Evolutionary conservation across 2,888 invertebrate genomes (phyloP).

Genomic region (Fabriciana adippe): DNA sequence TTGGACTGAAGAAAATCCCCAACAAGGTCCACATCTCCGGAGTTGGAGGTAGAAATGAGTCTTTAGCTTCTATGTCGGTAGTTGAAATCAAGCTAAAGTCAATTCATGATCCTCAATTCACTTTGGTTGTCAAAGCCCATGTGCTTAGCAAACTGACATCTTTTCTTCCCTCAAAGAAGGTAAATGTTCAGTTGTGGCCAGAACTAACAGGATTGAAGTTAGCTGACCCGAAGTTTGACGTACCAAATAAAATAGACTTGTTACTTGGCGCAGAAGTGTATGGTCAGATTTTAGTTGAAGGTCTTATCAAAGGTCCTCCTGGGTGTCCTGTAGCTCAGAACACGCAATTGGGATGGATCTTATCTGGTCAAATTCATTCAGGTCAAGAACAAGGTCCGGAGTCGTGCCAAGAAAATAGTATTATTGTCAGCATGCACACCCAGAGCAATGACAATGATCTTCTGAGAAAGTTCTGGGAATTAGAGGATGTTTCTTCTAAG

Average conservation of each 20-base stretch:
- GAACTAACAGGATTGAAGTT: constrained; percentile 15
- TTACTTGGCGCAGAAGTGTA: constrained; percentile 45
- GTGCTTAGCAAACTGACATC: constrained; percentile 33
- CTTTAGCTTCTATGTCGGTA: constrained; percentile 25
- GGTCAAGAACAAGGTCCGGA: too few relatives aligned
- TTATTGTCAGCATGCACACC: too few relatives aligned
- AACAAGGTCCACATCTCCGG: constrained; percentile 30
- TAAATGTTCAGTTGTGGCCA: constrained; percentile 17
- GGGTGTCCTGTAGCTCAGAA: constrained; percentile 39
- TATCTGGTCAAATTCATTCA: constrained; percentile 38
- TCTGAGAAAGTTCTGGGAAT: too few relatives aligned
- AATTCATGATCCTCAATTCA: constrained; percentile 27
- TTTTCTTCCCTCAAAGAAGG: constrained; percentile 30
- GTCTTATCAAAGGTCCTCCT: constrained; percentile 36
- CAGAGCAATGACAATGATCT: too few relatives aligned
- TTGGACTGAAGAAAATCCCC: constrained; percentile 34
- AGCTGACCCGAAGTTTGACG: constrained; percentile 37
- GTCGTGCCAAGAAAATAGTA: too few relatives aligned
- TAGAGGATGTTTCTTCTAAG: too few relatives aligned
- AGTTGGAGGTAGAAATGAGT: constrained; percentile 21
- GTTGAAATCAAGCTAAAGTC: constrained; percentile 35
- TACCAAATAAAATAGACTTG: constrained; percentile 41
- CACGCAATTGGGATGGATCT: constrained; percentile 44
- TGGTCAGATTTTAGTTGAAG: constrained; percentile 40
- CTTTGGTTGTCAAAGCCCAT: constrained; percentile 34